These are phyloP conservation scores for Fabriciana adippe DNA, from an alignment of 2,888 invertebrate genomes.

Conservation along the genomic window DNA sequence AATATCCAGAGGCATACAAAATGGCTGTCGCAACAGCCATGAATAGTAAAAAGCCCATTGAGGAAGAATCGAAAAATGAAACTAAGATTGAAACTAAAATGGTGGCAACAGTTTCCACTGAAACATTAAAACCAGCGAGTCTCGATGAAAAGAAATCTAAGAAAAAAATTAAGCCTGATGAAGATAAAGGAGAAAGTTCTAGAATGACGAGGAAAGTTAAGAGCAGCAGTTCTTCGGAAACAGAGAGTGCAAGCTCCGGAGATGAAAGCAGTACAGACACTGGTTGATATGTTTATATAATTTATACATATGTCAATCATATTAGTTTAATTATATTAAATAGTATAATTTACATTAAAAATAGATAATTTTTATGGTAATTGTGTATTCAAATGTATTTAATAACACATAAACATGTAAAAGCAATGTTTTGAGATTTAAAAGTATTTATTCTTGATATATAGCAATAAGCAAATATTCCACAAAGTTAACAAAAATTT, in stretches of 20 bases:
- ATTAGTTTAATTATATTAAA: no score
- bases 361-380: no score
- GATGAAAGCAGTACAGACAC: constrained; percentile 85
- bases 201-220: constrained; percentile 43
- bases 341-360: no score
- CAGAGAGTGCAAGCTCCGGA: constrained; percentile 84
- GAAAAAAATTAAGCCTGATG: constrained; percentile 52
- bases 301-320: background rate
- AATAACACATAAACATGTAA: no score
- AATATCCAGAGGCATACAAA: constrained; percentile 86
- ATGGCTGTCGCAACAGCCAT: constrained; percentile 80
- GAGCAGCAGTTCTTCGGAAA: constrained; percentile 82
- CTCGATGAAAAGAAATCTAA: constrained; percentile 58
- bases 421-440: no score
- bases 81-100: constrained; percentile 64
- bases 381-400: no score
- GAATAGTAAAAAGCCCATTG: constrained; percentile 66
- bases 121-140: constrained; percentile 72
- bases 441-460: no score
- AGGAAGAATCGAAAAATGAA: constrained; percentile 63
- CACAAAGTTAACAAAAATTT: no score
- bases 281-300: constrained; percentile 55
- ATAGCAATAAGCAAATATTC: no score
- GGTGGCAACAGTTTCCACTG: constrained; percentile 74
- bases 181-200: constrained; percentile 32